Conservation (phyloP, 2,797 vertebrate genomes). For the Sciurus vulgaris region DNA sequence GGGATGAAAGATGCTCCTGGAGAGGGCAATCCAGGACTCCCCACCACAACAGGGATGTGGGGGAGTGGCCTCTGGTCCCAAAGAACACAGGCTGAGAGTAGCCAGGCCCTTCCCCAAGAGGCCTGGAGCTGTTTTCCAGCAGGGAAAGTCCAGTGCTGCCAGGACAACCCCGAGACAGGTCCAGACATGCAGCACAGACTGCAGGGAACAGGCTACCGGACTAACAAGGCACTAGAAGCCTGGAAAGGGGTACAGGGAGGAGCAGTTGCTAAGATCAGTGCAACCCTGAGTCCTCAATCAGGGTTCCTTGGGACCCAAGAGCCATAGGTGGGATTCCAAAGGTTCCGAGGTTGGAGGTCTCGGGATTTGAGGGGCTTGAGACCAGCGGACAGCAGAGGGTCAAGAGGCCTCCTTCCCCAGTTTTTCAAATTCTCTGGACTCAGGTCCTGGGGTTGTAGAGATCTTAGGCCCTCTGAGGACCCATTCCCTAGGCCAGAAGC, state of each 20-base stretch:
- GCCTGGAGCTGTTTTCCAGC: conserved; percentile 57
- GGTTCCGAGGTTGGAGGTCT: conserved; percentile 93
- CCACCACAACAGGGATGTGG: too few species aligned
- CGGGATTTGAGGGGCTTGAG: conserved; percentile 88
- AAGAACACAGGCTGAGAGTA: conserved; percentile 27
- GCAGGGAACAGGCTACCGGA: not conserved
- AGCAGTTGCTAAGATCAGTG: conserved; percentile 85
- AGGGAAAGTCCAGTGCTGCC: not conserved
- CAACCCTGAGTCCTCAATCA: conserved; percentile 89
- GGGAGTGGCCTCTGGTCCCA: not conserved
- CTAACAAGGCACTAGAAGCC: not conserved
- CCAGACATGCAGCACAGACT: not conserved
- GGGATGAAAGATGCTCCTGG: not conserved
- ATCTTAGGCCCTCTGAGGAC: conserved; percentile 82
- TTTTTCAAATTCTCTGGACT: conserved; percentile 89
- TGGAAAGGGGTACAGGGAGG: conserved; percentile 83
- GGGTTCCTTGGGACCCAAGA: conserved; percentile 89
- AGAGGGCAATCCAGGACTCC: not conserved
- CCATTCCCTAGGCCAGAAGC: conserved; percentile 87
- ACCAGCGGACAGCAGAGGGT: conserved; percentile 85
- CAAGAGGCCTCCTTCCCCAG: conserved; percentile 56
- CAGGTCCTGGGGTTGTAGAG: conserved; percentile 88
- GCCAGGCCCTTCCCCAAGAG: not conserved
- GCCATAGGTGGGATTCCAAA: conserved; percentile 96
- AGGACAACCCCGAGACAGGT: conserved; percentile 29